Percentiles rank a stretch among this genome's conserved stretches.
phyloP scores from a whole-genome alignment of 2,888 invertebrate species.

The Volucella zonaria region DNA sequence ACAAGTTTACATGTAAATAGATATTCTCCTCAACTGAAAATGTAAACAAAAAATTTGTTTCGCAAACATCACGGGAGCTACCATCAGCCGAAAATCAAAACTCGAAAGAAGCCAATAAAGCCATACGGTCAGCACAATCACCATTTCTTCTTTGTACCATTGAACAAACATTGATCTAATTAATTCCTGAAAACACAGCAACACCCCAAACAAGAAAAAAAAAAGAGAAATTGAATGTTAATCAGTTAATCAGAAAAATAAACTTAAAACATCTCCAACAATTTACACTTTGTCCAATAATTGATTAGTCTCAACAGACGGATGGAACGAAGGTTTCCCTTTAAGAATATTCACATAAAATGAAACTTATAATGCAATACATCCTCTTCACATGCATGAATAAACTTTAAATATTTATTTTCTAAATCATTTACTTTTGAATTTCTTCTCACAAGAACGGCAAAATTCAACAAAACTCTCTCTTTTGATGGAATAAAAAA shows the following conservation, averaged over 20 bases:
- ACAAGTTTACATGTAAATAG: too few species aligned
- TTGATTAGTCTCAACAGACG: constrained; percentile 20
- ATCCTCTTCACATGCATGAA: background rate
- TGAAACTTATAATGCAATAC: too few species aligned
- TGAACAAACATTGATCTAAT: constrained; percentile 26
- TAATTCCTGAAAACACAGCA: constrained; percentile 6
- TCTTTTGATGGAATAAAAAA: constrained; percentile 48
- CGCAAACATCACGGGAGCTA: background rate
- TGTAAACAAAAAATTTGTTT: background rate
- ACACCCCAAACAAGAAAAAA: background rate
- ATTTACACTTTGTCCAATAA: constrained; percentile 28
- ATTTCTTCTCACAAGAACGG: background rate
- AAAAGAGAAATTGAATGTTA: too few species aligned
- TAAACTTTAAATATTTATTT: background rate
- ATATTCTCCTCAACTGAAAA: background rate
- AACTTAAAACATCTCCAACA: constrained; percentile 12
- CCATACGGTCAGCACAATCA: constrained; percentile 2
- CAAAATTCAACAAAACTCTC: constrained; percentile 24
- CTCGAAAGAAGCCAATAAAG: background rate
- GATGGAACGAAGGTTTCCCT: background rate
- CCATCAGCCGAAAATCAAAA: background rate
- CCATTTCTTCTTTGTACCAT: constrained; percentile 9
- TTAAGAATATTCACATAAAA: too few species aligned
- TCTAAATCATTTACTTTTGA: background rate
- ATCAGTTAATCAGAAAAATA: too few species aligned